These are phyloP conservation scores for Valencia hispanica DNA, from an alignment of 2,797 vertebrate genomes.

Conservation along the genomic window DNA sequence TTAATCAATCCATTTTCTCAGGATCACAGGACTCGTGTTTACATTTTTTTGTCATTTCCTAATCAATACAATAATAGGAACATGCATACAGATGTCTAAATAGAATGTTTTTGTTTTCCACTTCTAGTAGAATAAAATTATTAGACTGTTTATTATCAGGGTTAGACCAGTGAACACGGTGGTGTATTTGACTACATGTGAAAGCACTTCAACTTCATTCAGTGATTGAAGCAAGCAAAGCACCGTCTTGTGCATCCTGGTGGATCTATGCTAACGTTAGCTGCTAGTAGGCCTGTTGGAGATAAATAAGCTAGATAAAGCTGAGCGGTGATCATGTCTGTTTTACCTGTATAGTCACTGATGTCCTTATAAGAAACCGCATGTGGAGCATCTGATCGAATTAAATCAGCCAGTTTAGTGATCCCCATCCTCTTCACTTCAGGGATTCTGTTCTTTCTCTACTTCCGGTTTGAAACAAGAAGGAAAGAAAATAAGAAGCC, in stretches of 20 bases:
- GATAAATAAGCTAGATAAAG: background rate
- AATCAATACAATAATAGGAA: too few species aligned
- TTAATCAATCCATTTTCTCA: background rate
- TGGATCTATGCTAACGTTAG: slow-evolving; percentile 22
- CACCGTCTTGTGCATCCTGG: background rate
- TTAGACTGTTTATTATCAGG: background rate
- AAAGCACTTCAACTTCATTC: background rate
- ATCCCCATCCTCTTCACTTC: slow-evolving; percentile 75
- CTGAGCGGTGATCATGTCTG: fast-evolving
- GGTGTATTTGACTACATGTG: background rate
- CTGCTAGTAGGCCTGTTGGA: background rate
- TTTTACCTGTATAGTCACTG: slow-evolving; percentile 78
- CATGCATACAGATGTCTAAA: background rate
- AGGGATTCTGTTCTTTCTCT: background rate
- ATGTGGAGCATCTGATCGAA: slow-evolving; percentile 68
- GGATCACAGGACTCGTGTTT: background rate
- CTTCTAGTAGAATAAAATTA: background rate
- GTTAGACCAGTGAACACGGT: background rate
- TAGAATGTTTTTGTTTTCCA: background rate
- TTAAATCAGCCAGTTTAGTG: slow-evolving; percentile 78
- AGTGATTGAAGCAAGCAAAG: background rate
- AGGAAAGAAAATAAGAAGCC: too few species aligned
- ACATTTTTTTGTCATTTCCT: background rate
- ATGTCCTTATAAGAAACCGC: slow-evolving; percentile 75
- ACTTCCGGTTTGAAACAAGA: background rate